phyloP scores from a whole-genome alignment of 2,113 vertebrate species.

The Hippocampus abdominalis region DNA sequence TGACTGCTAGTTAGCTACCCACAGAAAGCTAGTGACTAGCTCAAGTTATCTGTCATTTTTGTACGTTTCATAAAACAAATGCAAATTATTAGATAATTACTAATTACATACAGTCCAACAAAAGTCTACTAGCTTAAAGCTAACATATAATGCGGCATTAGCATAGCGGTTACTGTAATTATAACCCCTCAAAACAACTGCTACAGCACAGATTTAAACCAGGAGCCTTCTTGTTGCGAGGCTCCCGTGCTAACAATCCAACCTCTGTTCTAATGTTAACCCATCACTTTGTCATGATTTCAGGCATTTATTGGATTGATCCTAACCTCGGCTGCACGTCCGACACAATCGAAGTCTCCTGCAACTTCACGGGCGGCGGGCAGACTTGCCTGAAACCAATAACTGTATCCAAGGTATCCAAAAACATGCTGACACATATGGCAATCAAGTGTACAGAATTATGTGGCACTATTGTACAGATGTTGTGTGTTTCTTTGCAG shows the following conservation, averaged over 20 bases:
- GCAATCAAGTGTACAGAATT: not conserved
- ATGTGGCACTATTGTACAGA: not conserved
- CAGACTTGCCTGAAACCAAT: conserved; percentile 90
- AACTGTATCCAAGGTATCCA: conserved; percentile 85
- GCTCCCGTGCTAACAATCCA: not conserved
- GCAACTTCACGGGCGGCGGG: conserved; percentile 90
- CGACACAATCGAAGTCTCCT: conserved; percentile 90
- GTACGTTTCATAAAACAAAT: too few species aligned
- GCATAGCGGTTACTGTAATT: not conserved
- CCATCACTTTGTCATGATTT: not conserved
- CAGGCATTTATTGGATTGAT: conserved; percentile 97
- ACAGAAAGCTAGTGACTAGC: too few species aligned
- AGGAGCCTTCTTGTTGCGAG: not conserved
- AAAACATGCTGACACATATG: not conserved
- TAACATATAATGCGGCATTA: too few species aligned
- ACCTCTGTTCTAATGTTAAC: conserved; percentile 1
- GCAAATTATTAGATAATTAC: too few species aligned
- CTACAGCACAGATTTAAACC: too few species aligned
- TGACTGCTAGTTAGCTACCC: too few species aligned
- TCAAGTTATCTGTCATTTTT: too few species aligned
- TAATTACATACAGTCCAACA: too few species aligned
- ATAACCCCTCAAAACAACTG: not conserved
- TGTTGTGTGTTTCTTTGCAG: conserved; percentile 58
- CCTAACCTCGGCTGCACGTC: conserved; percentile 93
- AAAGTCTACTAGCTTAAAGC: too few species aligned